Base-by-base conservation (phyloP, 1,140 invertebrate genomes). In the Melitaea cinxia region DNA sequence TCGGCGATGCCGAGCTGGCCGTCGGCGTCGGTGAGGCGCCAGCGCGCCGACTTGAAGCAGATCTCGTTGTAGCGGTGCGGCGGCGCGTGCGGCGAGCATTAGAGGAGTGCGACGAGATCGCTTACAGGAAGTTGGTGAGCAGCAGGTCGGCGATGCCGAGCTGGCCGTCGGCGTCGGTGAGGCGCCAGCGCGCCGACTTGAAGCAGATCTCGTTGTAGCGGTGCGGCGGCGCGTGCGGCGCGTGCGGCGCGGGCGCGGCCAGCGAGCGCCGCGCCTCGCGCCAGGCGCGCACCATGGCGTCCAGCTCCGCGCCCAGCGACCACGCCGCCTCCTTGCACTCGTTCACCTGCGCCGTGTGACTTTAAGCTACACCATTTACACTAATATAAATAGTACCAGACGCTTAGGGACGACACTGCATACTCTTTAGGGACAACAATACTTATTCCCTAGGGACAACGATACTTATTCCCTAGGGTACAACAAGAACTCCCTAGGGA, bases 11-110 rank as follows among this genome's bases (percentile, higher is more conserved):
- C 98, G 49, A 99, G 94, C 86, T 99, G 98, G 0, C 99, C 98
- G 92, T 99, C 98, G 4, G 96, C 95, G 89, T 99, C 98, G 0
- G 98, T 99, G 21, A 99, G n/a, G n/a, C n/a, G n/a, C n/a, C 99
- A n/a, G n/a, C n/a, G n/a, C n/a, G n/a, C n/a, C n/a, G n/a, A 28
- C 3, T 28, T 28, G 26, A 35, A 4, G 30, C 3, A 7, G 3
- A 28, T 28, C 26, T 28, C 26, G 26, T 4, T 4, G 3, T 3
- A 28, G 26, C 26, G 3, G 3, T 28, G 26, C 7, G 3, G 7
- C 26, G 7, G 26, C 3, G 26, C 26, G 7, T 3, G 3, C 3
- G 3, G 7, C 26, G 12, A 10, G 1, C 30, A 10, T 10, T 1
- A 33, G 30, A 1, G 10, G 30, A 4, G 3, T 4, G 7, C 7